phyloP scores from a whole-genome alignment of 2,797 vertebrate species.

The Anas georgica region DNA sequence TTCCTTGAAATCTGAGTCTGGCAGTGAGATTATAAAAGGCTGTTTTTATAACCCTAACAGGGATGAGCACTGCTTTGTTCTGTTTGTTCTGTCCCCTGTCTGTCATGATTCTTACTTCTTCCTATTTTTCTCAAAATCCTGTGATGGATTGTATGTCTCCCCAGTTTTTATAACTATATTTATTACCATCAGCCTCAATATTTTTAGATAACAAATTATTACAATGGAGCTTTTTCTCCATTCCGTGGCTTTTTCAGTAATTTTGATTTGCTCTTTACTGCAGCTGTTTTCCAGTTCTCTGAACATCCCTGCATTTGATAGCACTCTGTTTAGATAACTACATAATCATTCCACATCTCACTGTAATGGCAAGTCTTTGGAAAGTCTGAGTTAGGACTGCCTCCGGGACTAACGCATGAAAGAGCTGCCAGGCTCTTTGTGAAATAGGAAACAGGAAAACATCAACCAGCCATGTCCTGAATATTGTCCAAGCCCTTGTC shows the following conservation, averaged over 20 bases:
- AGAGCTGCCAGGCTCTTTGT: background rate
- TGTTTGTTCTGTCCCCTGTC: conserved; percentile 9
- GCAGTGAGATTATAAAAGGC: background rate
- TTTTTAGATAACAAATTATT: background rate
- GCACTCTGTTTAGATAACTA: background rate
- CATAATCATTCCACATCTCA: background rate
- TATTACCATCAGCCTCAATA: background rate
- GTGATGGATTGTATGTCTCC: background rate
- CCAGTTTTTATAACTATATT: background rate
- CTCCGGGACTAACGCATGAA: background rate
- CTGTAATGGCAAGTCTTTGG: background rate
- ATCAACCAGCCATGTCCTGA: background rate
- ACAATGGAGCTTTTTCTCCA: background rate
- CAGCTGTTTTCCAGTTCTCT: background rate
- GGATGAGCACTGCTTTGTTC: background rate
- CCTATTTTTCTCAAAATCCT: background rate
- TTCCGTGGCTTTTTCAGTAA: background rate
- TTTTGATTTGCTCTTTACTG: background rate
- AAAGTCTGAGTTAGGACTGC: background rate
- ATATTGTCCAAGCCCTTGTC: background rate
- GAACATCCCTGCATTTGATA: background rate
- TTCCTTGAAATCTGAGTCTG: conserved; percentile 29
- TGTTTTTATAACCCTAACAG: background rate
- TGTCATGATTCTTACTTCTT: background rate
- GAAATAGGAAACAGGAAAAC: background rate